A percentile compares a stretch with the other conserved stretches of the same genome.
Conservation (phyloP, 2,888 invertebrate genomes). For the Iselma pallidipennis region DNA sequence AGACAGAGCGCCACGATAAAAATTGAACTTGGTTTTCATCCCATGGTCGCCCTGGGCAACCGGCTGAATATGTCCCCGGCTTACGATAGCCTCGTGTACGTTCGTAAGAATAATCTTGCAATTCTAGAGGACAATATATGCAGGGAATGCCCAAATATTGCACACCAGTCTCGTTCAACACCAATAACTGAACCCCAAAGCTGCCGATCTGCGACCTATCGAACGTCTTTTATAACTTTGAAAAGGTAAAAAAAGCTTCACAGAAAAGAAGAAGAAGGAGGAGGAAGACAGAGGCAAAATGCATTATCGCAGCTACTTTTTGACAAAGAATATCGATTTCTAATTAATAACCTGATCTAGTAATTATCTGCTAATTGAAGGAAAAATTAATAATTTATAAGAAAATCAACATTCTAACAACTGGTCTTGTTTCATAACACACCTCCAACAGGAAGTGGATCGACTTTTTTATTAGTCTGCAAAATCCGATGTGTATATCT, state of each 20-base stretch:
- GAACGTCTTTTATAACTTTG: slow-evolving; percentile 8
- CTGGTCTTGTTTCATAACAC: no score
- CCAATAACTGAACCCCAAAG: slow-evolving; percentile 11
- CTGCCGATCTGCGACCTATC: slow-evolving; percentile 7
- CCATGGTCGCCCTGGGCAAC: slow-evolving; percentile 16
- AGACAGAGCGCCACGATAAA: slow-evolving; percentile 23
- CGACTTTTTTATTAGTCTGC: no score
- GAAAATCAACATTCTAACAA: no score
- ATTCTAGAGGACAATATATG: slow-evolving; percentile 18
- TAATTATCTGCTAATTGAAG: no score
- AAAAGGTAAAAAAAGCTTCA: neutral
- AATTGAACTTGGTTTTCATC: slow-evolving; percentile 19
- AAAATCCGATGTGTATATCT: no score
- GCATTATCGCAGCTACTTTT: no score
- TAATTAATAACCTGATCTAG: no score
- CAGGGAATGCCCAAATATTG: slow-evolving; percentile 13
- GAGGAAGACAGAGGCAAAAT: no score
- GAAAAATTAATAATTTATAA: no score
- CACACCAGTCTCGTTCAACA: slow-evolving; percentile 9
- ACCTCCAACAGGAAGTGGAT: no score
- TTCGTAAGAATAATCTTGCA: slow-evolving; percentile 16
- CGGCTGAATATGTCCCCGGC: slow-evolving; percentile 14
- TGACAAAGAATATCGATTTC: no score
- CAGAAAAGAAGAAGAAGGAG: slow-evolving; percentile 3
- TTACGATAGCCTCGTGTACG: slow-evolving; percentile 13